Conservation (phyloP, 2,113 vertebrate genomes). For the Numida meleagris region DNA sequence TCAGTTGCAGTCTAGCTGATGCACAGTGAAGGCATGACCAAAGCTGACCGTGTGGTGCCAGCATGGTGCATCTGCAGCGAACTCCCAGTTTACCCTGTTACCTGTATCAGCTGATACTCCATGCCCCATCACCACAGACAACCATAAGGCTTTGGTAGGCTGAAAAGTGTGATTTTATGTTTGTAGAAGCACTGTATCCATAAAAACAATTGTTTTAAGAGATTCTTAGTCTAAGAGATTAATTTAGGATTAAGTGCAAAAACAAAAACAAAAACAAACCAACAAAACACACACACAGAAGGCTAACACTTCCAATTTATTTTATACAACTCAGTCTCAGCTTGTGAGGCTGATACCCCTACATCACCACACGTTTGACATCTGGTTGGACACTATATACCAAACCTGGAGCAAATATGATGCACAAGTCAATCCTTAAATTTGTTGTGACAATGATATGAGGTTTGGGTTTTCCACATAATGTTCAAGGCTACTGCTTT, state of each 20-base stretch:
- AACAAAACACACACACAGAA: not conserved
- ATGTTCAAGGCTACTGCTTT: not conserved
- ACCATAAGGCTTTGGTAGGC: not conserved
- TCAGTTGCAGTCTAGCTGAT: not conserved
- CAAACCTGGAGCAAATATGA: not conserved
- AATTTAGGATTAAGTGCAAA: not conserved
- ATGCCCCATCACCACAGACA: not conserved
- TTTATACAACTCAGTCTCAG: not conserved
- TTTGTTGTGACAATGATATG: not conserved
- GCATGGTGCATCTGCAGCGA: not conserved
- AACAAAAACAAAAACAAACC: not conserved
- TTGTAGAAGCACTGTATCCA: not conserved
- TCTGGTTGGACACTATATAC: not conserved
- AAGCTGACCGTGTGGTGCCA: fast-evolving
- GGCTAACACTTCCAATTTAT: not conserved
- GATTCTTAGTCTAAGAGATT: not conserved
- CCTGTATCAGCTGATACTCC: not conserved
- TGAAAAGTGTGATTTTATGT: not conserved
- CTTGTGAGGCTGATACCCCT: not conserved
- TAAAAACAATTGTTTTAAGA: not conserved
- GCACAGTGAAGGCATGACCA: not conserved
- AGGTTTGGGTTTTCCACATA: not conserved
- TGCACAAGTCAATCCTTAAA: not conserved
- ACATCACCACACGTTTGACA: not conserved
- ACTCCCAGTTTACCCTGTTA: not conserved